Evolutionary conservation across 2,888 invertebrate genomes (phyloP), one percentile per base, ranked within the genome.

Genomic region (Rhopalosiphum nymphaeae): DNA sequence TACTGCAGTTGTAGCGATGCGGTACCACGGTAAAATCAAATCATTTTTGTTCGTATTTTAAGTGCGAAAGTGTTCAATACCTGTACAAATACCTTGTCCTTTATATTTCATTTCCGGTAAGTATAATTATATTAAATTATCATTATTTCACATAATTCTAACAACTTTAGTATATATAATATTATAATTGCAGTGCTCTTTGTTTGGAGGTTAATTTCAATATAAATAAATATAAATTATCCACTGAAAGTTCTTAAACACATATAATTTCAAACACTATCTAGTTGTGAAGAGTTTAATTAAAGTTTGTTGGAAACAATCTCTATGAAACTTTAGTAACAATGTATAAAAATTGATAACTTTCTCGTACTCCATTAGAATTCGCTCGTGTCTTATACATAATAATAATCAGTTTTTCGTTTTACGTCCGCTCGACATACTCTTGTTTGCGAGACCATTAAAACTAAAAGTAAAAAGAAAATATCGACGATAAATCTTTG

Each of bases 221-320:
- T n/a, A 67, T 61, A 61, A 25, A 29, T 44, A 11, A 85, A 11
- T 85, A 44, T 29, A 36, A 78, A 78, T 78, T 25, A 85, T 44
- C 29, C 16, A 29, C 46, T n/a, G 46, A 46, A 86, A 86, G 86
- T 86, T 86, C 29, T 29, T 29, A 46, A 86, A 86, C 29, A 46
- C 78, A 36, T 36, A 78, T 36, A 36, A 78, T 78, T 36, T 78
- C 9, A 78, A 9, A 78, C 78, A 78, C 21, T 78, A 9, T 36
- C 5, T 46, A 86, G 29, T 46, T 29, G 21, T 10, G 87, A 42
- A 10, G 13, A 26, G 13, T 89, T 56, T 89, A 57, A 89, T 89
- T 89, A 29, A 89, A 89, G 29, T 57, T 57, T 89, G 89, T 89
- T 57, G 13, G 16, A 42, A 89, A 89, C 29, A 57, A 57, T 89